A percentile compares a stretch with the other conserved stretches of the same genome.
Evolutionary conservation across 2,797 vertebrate species (phyloP).

Genomic region (Enteromius mattozi): DNA sequence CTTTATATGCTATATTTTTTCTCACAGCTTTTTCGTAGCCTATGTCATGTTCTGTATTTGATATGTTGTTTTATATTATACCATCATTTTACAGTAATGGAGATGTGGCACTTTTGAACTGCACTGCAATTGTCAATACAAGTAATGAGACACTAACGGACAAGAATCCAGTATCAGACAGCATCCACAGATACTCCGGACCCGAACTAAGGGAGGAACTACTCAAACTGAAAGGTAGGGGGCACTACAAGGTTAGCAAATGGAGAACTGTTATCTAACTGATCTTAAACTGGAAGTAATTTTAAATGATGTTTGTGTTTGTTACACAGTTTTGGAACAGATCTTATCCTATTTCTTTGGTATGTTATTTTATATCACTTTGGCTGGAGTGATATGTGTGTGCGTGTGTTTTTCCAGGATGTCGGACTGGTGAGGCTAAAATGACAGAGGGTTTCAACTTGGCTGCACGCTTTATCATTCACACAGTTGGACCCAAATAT

Average conservation of each 20-base stretch:
- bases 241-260: constrained; percentile 15
- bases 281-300: not conserved
- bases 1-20: not conserved
- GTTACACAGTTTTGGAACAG: not conserved
- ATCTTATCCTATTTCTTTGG: not conserved
- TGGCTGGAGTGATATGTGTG: not conserved
- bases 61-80: not conserved
- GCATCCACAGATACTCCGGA: constrained; percentile 88
- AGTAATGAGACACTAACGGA: constrained; percentile 94
- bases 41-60: not conserved
- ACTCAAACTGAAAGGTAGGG: constrained; percentile 91
- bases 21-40: not conserved
- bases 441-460: constrained; percentile 94
- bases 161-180: constrained; percentile 93
- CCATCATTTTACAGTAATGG: constrained; percentile 79
- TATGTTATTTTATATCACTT: not conserved
- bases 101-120: constrained; percentile 90
- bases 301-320: constrained; percentile 7
- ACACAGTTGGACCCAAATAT: constrained; percentile 97
- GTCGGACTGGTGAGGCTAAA: constrained; percentile 95
- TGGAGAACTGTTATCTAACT: too few species aligned
- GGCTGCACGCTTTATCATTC: constrained; percentile 94
- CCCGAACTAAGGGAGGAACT: constrained; percentile 91
- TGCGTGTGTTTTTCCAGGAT: constrained; percentile 77
- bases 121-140: constrained; percentile 94